Percentiles rank a stretch among this genome's conserved stretches.
Evolutionary conservation across 2,797 vertebrate genomes (phyloP).

Genomic region (Cossypha dichroa): DNA sequence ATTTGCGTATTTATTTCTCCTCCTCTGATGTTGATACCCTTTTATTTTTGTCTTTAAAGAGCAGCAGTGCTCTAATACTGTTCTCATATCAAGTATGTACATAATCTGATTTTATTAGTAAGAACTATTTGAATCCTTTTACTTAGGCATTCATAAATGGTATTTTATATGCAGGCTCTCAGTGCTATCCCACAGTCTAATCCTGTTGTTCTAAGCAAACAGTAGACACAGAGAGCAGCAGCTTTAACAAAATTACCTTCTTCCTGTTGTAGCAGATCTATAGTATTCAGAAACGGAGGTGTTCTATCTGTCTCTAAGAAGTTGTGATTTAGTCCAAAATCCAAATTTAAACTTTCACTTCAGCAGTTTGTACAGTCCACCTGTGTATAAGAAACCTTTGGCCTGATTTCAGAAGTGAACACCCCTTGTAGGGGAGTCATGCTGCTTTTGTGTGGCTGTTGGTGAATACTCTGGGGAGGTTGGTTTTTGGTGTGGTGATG

Average conservation of each 20-base stretch:
- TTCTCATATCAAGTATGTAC: not conserved
- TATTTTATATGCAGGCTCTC: not conserved
- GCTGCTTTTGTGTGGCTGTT: not conserved
- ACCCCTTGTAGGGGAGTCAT: not conserved
- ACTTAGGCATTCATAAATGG: not conserved
- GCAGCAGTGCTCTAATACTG: not conserved
- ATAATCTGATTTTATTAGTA: not conserved
- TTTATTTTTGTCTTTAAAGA: constrained; percentile 6
- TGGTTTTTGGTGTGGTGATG: not conserved
- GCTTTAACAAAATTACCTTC: not conserved
- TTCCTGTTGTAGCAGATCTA: not conserved
- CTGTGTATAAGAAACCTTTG: not conserved
- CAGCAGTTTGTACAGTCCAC: not conserved
- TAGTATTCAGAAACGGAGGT: not conserved
- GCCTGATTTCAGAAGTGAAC: not conserved
- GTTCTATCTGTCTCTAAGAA: not conserved
- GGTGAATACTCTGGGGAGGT: accelerated
- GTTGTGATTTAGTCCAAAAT: not conserved
- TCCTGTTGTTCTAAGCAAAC: not conserved
- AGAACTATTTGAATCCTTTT: not conserved
- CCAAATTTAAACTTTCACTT: not conserved
- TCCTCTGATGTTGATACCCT: not conserved
- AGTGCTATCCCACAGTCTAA: not conserved
- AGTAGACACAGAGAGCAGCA: not conserved
- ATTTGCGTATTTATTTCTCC: not conserved